phyloP scores from a whole-genome alignment of 2,113 vertebrate species.

The Alouatta palliata region DNA sequence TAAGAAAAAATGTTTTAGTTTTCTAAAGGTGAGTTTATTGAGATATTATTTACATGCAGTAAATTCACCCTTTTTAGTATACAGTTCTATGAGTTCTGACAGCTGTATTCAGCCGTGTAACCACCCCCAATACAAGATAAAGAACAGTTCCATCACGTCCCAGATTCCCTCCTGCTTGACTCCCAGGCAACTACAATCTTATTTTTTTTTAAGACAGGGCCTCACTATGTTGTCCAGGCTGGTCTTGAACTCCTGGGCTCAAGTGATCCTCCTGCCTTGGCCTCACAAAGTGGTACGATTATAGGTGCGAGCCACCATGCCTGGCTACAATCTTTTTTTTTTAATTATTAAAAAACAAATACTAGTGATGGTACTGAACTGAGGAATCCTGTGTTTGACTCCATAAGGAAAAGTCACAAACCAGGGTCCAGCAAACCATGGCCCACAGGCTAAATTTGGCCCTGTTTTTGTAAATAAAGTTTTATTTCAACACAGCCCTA shows the following conservation, averaged over 20 bases:
- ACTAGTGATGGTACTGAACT: background rate
- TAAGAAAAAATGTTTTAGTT: background rate
- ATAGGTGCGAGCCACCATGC: background rate
- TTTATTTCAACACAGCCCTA: background rate
- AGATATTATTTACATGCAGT: background rate
- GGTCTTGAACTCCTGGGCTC: background rate
- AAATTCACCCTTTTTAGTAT: background rate
- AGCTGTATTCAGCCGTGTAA: background rate
- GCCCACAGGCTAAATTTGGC: background rate
- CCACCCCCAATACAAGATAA: background rate
- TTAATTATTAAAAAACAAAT: slow-evolving; percentile 34
- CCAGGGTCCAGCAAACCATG: background rate
- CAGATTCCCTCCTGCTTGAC: background rate
- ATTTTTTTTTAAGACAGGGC: background rate
- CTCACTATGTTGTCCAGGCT: background rate
- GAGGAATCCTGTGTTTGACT: background rate
- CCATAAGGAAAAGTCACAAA: background rate
- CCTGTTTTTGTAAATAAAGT: background rate
- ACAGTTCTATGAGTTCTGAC: background rate
- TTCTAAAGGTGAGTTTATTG: background rate
- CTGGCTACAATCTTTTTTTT: background rate
- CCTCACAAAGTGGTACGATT: background rate
- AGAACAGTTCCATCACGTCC: background rate
- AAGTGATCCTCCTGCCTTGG: background rate
- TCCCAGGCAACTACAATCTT: background rate